Evolutionary conservation across 2,797 vertebrate species (phyloP).

Genomic region (Gallinago stenura): DNA sequence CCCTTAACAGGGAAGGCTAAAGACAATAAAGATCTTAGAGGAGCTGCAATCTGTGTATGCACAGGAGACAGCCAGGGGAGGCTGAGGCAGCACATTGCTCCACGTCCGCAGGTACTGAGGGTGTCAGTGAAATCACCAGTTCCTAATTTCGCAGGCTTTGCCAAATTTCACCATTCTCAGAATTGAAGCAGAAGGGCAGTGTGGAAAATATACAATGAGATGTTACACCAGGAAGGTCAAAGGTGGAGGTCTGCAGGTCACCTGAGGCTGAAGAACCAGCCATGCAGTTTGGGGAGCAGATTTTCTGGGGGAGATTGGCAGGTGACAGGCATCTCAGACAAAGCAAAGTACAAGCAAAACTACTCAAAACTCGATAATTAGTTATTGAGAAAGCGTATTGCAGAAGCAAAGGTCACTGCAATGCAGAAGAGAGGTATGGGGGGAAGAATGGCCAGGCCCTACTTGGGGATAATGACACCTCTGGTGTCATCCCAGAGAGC

Average conservation of each 20-base stretch:
- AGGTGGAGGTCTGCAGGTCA: neutral
- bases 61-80: rapidly evolving
- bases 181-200: neutral
- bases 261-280: neutral
- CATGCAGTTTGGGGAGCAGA: neutral
- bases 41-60: neutral
- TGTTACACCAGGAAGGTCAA: neutral
- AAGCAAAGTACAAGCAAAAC: neutral
- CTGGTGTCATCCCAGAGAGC: neutral
- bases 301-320: neutral
- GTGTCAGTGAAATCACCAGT: neutral
- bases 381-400: rapidly evolving
- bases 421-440: neutral
- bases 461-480: rapidly evolving
- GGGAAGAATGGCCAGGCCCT: too few relatives aligned
- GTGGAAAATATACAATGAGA: neutral
- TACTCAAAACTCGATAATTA: rapidly evolving
- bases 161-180: neutral
- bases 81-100: neutral
- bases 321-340: too few relatives aligned
- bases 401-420: neutral
- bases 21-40: neutral
- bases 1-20: neutral
- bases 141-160: neutral
- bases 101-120: rapidly evolving